phyloP scores from a whole-genome alignment of 1,140 invertebrate genomes.

The Wasmannia auropunctata region DNA sequence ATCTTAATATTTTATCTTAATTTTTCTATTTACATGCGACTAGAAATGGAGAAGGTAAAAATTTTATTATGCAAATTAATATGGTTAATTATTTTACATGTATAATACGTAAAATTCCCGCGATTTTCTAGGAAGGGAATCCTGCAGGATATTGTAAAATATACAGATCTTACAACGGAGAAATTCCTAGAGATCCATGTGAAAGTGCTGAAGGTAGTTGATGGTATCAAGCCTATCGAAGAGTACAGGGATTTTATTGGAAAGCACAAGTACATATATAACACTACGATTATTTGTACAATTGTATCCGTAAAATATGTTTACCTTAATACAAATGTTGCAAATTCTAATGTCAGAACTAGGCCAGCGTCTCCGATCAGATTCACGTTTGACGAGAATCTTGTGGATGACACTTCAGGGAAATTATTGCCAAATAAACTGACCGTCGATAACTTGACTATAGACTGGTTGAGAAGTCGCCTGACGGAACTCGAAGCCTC shows the following conservation, averaged over 20 bases:
- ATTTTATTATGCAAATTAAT: conserved; percentile 1
- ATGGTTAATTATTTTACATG: neutral
- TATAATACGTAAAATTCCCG: conserved; percentile 9
- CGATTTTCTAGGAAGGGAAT: conserved; percentile 88
- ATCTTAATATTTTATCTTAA: conserved; percentile 12
- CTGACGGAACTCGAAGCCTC: conserved; percentile 90
- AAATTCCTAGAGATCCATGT: conserved; percentile 91
- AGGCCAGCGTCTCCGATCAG: conserved; percentile 89
- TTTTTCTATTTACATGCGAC: conserved; percentile 56
- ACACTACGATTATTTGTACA: conserved; percentile 1
- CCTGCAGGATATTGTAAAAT: conserved; percentile 90
- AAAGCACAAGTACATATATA: conserved; percentile 90
- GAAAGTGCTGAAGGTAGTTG: conserved; percentile 89
- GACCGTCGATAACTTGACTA: conserved; percentile 95
- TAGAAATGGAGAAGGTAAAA: conserved; percentile 65
- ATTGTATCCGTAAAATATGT: neutral
- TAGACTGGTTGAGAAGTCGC: conserved; percentile 93
- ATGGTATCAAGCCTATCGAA: conserved; percentile 91
- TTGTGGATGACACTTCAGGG: conserved; percentile 93
- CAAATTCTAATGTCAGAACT: conserved; percentile 85
- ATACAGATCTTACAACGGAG: conserved; percentile 90
- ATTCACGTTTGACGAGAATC: conserved; percentile 93
- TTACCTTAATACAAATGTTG: neutral
- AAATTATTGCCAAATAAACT: conserved; percentile 93
- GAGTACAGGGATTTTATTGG: conserved; percentile 94